These are phyloP conservation scores for Diorhabda sublineata DNA, from an alignment of 1,140 invertebrate species.

Conservation along the genomic window DNA sequence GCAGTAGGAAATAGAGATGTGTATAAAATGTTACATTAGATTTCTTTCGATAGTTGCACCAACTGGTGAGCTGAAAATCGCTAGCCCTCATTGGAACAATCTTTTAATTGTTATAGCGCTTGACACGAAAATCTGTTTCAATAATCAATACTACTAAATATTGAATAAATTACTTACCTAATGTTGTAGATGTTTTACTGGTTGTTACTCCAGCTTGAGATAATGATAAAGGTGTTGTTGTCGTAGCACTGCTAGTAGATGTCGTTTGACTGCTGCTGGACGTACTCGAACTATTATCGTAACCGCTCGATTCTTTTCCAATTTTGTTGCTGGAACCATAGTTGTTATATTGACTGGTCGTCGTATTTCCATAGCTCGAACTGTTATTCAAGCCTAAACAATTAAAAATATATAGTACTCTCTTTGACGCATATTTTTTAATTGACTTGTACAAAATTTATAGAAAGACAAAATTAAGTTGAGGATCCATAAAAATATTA, in stretches of 20 bases:
- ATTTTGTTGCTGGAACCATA: constrained; percentile 51
- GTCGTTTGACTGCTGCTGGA: constrained; percentile 49
- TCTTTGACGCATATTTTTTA: too few relatives aligned
- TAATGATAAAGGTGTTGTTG: constrained; percentile 44
- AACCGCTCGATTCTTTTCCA: constrained; percentile 55
- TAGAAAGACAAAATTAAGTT: too few relatives aligned
- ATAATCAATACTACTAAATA: neutral
- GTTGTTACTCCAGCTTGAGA: constrained; percentile 41
- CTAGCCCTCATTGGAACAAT: neutral
- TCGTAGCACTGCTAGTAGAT: constrained; percentile 49
- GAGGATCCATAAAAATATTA: too few relatives aligned
- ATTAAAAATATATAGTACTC: neutral
- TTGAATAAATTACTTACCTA: constrained; percentile 32
- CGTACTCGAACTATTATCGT: constrained; percentile 51
- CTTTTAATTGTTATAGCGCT: neutral
- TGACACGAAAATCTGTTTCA: neutral
- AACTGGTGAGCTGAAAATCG: too few relatives aligned
- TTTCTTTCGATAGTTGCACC: too few relatives aligned
- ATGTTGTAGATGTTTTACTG: constrained; percentile 42
- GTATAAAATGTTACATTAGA: too few relatives aligned
- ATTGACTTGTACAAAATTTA: too few relatives aligned
- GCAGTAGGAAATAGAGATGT: too few relatives aligned
- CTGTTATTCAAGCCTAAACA: constrained; percentile 28
- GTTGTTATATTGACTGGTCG: constrained; percentile 43
- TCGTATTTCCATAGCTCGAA: constrained; percentile 36